Conservation (phyloP, 2,797 vertebrate species). For the Tragopan temminckii region DNA sequence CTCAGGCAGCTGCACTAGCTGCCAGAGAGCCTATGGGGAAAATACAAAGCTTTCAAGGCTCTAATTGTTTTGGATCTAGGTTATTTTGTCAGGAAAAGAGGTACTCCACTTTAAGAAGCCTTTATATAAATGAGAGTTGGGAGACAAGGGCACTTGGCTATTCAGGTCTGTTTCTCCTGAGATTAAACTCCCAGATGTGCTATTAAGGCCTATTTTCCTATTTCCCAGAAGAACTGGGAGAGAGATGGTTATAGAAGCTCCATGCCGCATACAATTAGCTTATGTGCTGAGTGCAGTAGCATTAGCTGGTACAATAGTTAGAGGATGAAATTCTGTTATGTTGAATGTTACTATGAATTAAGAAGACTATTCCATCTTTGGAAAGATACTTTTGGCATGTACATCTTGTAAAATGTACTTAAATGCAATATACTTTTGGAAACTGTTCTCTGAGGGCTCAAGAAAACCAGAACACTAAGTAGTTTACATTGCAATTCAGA, state of each 20-base stretch:
- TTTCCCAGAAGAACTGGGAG: conserved; percentile 8
- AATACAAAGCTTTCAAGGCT: conserved; percentile 43
- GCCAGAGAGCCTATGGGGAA: background rate
- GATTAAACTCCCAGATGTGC: background rate
- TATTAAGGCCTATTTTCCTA: conserved; percentile 40
- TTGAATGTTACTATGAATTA: background rate
- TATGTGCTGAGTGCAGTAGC: background rate
- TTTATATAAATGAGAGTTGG: background rate
- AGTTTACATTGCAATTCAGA: background rate
- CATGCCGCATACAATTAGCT: conserved; percentile 17
- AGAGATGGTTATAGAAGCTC: background rate
- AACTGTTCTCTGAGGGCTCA: background rate
- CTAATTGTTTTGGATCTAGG: conserved; percentile 39
- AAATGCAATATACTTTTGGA: background rate
- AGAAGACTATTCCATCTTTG: background rate
- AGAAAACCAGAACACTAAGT: background rate
- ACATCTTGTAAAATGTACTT: background rate
- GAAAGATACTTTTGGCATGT: background rate
- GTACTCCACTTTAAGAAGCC: conserved; percentile 16
- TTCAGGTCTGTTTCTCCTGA: background rate
- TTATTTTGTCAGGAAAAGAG: conserved; percentile 27
- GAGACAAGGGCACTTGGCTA: conserved; percentile 16
- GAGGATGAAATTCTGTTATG: conserved; percentile 1
- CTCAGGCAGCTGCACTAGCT: conserved; percentile 34
- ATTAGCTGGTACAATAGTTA: conserved; percentile 12